phyloP scores from a whole-genome alignment of 2,113 vertebrate genomes.

The Hylia prasina region DNA sequence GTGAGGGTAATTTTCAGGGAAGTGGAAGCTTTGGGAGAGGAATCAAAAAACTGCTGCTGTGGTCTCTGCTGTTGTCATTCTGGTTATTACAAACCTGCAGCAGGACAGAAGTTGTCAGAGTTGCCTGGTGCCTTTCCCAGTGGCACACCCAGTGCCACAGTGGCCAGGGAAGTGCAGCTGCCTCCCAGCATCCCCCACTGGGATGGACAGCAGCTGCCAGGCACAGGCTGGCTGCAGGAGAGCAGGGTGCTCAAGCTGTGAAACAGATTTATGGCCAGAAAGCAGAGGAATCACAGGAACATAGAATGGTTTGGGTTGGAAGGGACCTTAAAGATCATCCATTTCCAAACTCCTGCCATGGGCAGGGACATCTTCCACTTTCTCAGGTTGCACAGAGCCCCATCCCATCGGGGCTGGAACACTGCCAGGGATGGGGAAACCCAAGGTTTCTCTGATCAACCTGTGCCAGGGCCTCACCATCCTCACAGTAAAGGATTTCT shows the following conservation, averaged over 20 bases:
- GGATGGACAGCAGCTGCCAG: not conserved
- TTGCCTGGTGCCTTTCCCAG: fast-evolving
- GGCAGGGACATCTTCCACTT: not conserved
- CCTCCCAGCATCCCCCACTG: not conserved
- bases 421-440: not conserved
- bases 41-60: not conserved
- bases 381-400: not conserved
- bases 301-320: not conserved
- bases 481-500: not conserved
- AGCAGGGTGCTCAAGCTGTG: not conserved
- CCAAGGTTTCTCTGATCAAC: fast-evolving
- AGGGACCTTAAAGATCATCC: not conserved
- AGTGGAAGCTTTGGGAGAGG: not conserved
- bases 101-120: not conserved
- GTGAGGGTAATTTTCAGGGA: not conserved
- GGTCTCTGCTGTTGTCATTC: not conserved
- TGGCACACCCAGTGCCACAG: not conserved
- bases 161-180: fast-evolving
- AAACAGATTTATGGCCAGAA: not conserved
- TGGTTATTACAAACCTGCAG: not conserved
- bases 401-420: not conserved
- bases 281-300: not conserved
- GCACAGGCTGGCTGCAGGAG: not conserved
- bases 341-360: not conserved
- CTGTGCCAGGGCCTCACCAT: not conserved